Evolutionary conservation across 30 jellyfish, hydroid and myxozoan genomes (phyloP), one percentile per base, ranked within the genome.

Genomic region (Morbakka virulenta): DNA sequence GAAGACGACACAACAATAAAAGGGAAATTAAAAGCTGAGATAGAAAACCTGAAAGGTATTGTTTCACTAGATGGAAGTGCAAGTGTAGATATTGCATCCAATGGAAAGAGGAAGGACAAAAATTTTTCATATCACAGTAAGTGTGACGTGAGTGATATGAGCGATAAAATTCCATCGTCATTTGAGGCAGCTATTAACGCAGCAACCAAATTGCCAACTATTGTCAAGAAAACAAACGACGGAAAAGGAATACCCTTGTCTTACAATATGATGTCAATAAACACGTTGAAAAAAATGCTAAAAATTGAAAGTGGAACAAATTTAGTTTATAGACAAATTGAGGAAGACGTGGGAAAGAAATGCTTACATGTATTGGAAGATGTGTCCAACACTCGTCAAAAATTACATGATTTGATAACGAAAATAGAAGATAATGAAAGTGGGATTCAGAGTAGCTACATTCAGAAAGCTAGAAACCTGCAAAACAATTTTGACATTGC

Each of bases 221-320:
- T 22, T 30, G 94, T 82, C 51, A 9, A 70, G 69, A 47, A 62
- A 30, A 71, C 76, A 0, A 82, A 82, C 31, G 67, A 64, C 20
- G 94, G 94, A 0, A 82, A 82, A 64, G 94, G 94, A 23, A 35
- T 82, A 13, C 94, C 94, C 1, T 4, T 82, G 3, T 25, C 74
- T 0, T 71, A 32, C 29, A 57, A 57, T 21, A 11, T 82, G 94
- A 2, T 82, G 64, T 50, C 94, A 62, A 61, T 82, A 2, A 32
- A 47, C 6, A 62, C 69, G 3, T 26, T 82, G 26, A 52, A 70
- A 25, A 82, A 61, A 32, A 73, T 82, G 87, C 63, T 82, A 64
- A 82, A 82, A 48, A 32, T 71, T 66, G 77, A 71, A 64, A 2
- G 1, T 11, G 12, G 41, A n/a, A 4, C n/a, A 0, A 76, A 53